Evolutionary conservation across 2,113 vertebrate genomes (phyloP).

Genomic region (Turnix velox): DNA sequence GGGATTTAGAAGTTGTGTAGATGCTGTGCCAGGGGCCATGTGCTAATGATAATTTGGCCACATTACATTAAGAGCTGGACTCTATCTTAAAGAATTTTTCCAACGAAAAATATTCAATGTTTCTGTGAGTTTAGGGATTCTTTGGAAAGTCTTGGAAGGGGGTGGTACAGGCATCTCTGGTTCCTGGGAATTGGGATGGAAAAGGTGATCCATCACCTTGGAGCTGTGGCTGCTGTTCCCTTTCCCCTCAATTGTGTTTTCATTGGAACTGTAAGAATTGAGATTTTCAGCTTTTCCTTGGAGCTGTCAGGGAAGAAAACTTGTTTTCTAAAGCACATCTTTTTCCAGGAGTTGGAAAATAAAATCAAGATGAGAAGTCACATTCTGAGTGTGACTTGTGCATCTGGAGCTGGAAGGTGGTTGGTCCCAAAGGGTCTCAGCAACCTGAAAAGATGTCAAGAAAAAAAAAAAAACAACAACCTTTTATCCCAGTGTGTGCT

Average conservation of each 20-base stretch:
- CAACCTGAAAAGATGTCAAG: not conserved
- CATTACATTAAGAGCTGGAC: not conserved
- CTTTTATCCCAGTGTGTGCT: too few species aligned
- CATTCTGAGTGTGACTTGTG: not conserved
- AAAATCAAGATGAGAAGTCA: not conserved
- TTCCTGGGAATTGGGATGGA: not conserved
- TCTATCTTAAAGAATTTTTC: not conserved
- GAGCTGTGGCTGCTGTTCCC: not conserved
- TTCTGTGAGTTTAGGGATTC: not conserved
- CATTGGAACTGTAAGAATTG: not conserved
- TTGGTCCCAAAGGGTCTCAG: rapidly evolving
- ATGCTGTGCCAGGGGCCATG: not conserved
- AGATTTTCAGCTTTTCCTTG: not conserved
- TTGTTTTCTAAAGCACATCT: not conserved
- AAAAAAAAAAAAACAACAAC: too few species aligned
- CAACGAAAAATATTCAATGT: not conserved
- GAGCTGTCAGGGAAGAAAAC: not conserved
- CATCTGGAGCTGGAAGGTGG: not conserved
- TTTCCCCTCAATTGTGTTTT: not conserved
- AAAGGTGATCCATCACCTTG: not conserved
- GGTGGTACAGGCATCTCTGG: not conserved
- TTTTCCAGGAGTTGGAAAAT: not conserved
- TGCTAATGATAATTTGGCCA: not conserved
- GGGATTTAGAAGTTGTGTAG: not conserved
- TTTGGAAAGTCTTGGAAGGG: not conserved